Evolutionary conservation across 2,113 vertebrate genomes (phyloP).

Genomic region (Cnemophilus loriae): DNA sequence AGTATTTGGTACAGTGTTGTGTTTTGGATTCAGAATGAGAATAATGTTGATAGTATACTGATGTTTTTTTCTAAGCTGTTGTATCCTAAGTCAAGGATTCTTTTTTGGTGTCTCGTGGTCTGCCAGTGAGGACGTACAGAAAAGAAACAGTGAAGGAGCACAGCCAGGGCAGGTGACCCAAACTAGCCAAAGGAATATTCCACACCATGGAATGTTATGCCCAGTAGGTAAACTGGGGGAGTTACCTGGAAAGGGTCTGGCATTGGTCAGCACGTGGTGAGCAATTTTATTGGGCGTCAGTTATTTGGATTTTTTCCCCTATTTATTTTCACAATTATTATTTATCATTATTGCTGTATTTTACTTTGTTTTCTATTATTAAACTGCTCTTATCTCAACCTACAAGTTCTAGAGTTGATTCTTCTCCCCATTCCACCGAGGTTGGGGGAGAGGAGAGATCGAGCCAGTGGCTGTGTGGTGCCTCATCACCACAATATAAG

Average conservation of each 20-base stretch:
- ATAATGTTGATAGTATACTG: neutral
- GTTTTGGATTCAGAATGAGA: neutral
- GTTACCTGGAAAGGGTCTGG: neutral
- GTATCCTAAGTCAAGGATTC: neutral
- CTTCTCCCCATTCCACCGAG: neutral
- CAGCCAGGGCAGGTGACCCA: neutral
- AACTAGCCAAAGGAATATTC: neutral
- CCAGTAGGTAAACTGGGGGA: neutral
- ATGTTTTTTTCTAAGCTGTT: neutral
- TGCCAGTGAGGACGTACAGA: neutral
- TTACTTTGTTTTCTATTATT: neutral
- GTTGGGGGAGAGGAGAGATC: fast-evolving
- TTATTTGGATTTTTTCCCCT: neutral
- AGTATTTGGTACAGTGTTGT: neutral
- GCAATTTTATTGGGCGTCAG: neutral
- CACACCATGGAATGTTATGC: neutral
- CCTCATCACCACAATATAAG: neutral
- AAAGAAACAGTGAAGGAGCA: neutral
- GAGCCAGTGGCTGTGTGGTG: neutral
- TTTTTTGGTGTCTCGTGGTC: neutral
- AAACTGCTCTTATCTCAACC: neutral
- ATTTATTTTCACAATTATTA: neutral
- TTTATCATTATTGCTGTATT: neutral
- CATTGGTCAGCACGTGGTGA: neutral
- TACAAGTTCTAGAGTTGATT: neutral